A percentile compares a stretch with the other conserved stretches of the same genome.
Conservation (phyloP, 2,888 invertebrate species). For the Meta bourneti region DNA sequence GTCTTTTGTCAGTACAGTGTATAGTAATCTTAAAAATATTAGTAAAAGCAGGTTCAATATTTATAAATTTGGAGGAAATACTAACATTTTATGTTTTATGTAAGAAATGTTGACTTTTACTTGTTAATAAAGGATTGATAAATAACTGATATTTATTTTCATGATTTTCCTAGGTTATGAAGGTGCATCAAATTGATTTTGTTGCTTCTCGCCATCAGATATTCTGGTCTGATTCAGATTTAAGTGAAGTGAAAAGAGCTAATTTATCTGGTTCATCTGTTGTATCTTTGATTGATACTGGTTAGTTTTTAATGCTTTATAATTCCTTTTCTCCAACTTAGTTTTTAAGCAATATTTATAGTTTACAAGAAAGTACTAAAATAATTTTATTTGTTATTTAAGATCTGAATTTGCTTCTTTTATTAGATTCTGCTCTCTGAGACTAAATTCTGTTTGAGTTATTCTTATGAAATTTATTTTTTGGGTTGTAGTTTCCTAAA, state of each 20-base stretch:
- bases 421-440: too few species aligned
- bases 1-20: background rate
- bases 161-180: constrained; percentile 82
- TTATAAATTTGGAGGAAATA: background rate
- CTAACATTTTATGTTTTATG: too few species aligned
- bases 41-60: background rate
- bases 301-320: constrained; percentile 79
- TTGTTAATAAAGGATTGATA: too few species aligned
- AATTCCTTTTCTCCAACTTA: background rate
- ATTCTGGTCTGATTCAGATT: constrained; percentile 89
- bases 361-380: background rate
- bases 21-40: background rate
- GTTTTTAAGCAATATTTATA: background rate
- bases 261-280: constrained; percentile 86
- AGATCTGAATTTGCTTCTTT: background rate
- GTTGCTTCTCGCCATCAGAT: constrained; percentile 85
- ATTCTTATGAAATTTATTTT: too few species aligned
- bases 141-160: background rate
- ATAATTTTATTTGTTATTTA: background rate
- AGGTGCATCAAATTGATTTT: constrained; percentile 87
- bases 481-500: too few species aligned
- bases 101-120: too few species aligned
- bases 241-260: constrained; percentile 87
- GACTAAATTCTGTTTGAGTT: too few species aligned
- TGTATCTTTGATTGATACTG: constrained; percentile 88